Evolutionary conservation across 64 coral and sea anemone genomes (phyloP), one percentile per base, ranked within the genome.

Genomic region (Orbicella faveolata): DNA sequence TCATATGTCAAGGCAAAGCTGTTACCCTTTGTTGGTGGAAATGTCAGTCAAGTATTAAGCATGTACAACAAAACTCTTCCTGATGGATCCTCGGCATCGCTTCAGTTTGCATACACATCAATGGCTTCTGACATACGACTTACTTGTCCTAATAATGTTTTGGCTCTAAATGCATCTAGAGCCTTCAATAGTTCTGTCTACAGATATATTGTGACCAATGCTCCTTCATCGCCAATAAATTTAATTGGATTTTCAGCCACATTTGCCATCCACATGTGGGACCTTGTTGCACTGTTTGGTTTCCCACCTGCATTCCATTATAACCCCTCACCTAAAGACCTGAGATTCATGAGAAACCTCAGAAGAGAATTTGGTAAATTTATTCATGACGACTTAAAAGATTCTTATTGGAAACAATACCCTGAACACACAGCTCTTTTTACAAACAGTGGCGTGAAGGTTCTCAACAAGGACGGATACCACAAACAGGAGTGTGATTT

Each of bases 201-300:
- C 33, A 87, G 90, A 44, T 96, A 96, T 39, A 76, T 96, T 2
- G 81, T 90, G 4, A 96, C 94, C 23, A 92, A 89, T 65, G 41
- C 36, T 18, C 94, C 94, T 5, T 89, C 86, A 33, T 69, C 48
- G 11, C 79, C 78, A 17, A 52, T 96, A 51, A 11, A 74, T 79
- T 52, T 89, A 16, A 9, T 52, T 35, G 72, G 72, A 63, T 62
- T 36, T 53, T 39, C 57, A 37, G 18, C 75, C 4, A 83, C 63
- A 26, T 89, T 89, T 77, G 86, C 94, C 39, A 87, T 92, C 70
- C 94, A 96, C 39, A 87, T 87, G 87, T 96, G 90, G 94, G 94
- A 96, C 23, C 75, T 96, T 25, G 70, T 96, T 63, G 81, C 94
- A 33, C 89, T 93, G 86, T 96, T 92, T 72, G 90, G 90, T 73